A percentile compares a stretch with the other conserved stretches of the same genome.
Conservation (phyloP, 2,888 invertebrate genomes). For the Drosophila fulvimacula region DNA sequence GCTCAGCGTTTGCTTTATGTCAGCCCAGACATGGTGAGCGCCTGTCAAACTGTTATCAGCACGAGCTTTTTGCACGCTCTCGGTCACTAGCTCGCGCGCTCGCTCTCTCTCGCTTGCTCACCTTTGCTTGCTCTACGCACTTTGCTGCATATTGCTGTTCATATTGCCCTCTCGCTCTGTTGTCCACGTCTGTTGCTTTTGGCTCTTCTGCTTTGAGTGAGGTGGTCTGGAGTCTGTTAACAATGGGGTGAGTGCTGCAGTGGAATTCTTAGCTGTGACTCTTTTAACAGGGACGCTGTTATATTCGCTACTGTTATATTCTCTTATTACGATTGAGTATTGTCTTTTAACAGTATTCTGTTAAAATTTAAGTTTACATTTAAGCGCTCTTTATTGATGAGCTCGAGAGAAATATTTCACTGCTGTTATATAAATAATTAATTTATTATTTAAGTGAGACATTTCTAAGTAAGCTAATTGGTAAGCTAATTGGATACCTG, state of each 20-base stretch:
- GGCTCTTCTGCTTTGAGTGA: background rate
- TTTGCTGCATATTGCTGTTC: slow-evolving; percentile 23
- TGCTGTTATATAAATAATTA: background rate
- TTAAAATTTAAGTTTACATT: too few relatives aligned
- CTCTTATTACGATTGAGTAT: too few relatives aligned
- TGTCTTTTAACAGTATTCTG: too few relatives aligned
- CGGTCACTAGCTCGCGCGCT: slow-evolving; percentile 2
- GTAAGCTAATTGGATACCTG: too few relatives aligned
- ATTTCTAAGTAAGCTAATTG: too few relatives aligned
- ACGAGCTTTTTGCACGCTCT: slow-evolving; percentile 34
- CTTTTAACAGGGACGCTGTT: too few relatives aligned
- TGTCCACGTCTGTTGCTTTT: background rate
- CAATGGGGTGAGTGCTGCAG: background rate
- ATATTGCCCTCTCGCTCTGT: background rate
- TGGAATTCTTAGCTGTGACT: too few relatives aligned
- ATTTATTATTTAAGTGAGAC: too few relatives aligned
- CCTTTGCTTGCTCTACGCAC: slow-evolving; percentile 6
- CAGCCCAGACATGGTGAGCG: slow-evolving; percentile 3
- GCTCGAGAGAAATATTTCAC: too few relatives aligned
- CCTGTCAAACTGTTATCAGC: slow-evolving; percentile 32
- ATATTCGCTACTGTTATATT: too few relatives aligned
- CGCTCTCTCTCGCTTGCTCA: slow-evolving; percentile 19
- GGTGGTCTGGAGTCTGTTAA: background rate
- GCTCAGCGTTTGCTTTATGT: slow-evolving; percentile 6
- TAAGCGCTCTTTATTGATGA: too few relatives aligned